Base-by-base conservation (phyloP, 2,797 vertebrate genomes). In the Hydrolagus colliei region DNA sequence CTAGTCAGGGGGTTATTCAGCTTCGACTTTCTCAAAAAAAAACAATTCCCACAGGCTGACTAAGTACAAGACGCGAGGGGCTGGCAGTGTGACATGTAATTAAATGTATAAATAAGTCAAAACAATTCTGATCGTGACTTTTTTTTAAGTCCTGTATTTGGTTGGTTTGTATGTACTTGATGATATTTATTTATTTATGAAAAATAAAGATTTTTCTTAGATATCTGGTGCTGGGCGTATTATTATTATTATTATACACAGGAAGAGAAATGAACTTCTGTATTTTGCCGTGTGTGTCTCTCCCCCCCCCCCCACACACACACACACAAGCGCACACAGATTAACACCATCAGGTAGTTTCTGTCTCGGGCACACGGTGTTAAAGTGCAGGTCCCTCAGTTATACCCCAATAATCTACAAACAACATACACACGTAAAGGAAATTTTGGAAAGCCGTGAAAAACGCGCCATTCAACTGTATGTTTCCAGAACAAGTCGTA, bases 121-220 rank as follows among this genome's bases (percentile, higher is more conserved):
- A 52, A 67, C 32, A 35, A 35, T 84, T 88, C 68, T 88, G 88
- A 74, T 89, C 62, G 52, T 87, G 18, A 85, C 87, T 88, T 92
- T 88, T 90, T 86, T 87, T 89, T 59, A 59, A 76, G 88, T 88
- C 89, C 89, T 93, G 91, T 93, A 90, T 90, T 89, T 95, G 94
- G 95, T 93, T 89, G 87, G 89, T 95, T 94, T 93, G 90, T 87
- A 88, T 94, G 94, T 93, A 89, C 89, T 91, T 93, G 92, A 95
- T 94, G 90, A 96, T 96, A 96, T 95, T 96, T 98, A 98, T 99
- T 98, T 99, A 99, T 97, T 97, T 96, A 97, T 97, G 92, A 94
- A 88, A 88, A 88, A 89, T 67, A 91, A 93, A 91, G 92, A 91
- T 93, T 94, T 94, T 94, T 93, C 93, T 92, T 92, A 94, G 89